Conservation (phyloP, 2,888 invertebrate species). For the Meloe dianella region DNA sequence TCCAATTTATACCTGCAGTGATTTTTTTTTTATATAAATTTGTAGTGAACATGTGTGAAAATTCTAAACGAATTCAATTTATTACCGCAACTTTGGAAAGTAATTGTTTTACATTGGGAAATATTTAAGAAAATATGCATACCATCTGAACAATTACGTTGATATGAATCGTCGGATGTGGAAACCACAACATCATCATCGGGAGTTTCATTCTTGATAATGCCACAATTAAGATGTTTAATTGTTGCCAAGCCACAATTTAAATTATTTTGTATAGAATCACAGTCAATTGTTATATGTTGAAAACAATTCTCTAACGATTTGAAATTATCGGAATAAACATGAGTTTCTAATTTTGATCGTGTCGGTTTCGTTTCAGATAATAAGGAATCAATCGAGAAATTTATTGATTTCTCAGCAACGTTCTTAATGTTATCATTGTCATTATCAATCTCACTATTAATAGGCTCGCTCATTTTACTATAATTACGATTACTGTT, state of each 20-base stretch:
- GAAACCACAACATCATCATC: conserved; percentile 24
- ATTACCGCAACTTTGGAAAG: not conserved
- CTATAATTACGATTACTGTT: not conserved
- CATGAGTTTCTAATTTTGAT: too few species aligned
- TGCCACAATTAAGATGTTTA: not conserved
- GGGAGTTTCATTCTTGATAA: conserved; percentile 7
- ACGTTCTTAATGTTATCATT: conserved; percentile 21
- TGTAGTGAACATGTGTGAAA: conserved; percentile 12
- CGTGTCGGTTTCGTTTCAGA: conserved; percentile 23
- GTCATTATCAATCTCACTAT: conserved; percentile 15
- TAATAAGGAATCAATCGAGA: conserved; percentile 51
- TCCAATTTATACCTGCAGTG: conserved; percentile 36
- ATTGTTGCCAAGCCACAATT: not conserved
- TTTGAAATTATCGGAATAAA: not conserved
- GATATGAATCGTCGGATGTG: conserved; percentile 24
- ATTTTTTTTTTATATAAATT: conserved; percentile 20
- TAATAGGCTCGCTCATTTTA: not conserved
- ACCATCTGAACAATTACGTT: conserved; percentile 4
- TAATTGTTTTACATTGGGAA: not conserved
- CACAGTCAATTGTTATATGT: not conserved
- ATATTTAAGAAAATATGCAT: not conserved
- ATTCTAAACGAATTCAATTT: conserved; percentile 18
- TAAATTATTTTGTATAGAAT: not conserved
- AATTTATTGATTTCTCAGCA: conserved; percentile 43
- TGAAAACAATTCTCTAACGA: not conserved